A percentile compares a stretch with the other conserved stretches of the same genome.
phyloP scores from a whole-genome alignment of 92 coral and sea anemone genomes.

The Hydrozoanthus gracilis region DNA sequence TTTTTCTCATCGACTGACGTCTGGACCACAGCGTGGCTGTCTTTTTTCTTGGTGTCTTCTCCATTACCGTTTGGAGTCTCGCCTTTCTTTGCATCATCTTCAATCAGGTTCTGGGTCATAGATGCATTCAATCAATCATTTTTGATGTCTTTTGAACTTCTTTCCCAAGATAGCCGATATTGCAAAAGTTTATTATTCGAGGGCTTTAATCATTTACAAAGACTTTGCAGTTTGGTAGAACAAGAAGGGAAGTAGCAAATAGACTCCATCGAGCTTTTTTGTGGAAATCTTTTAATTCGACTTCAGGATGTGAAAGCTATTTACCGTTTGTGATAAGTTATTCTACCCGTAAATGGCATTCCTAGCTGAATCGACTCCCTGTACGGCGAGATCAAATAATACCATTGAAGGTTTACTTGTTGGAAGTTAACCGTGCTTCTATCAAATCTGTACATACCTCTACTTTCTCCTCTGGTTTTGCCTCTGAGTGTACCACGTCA shows the following conservation, averaged over 20 bases:
- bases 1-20: background rate
- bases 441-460: slow-evolving; percentile 2
- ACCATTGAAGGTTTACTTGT: background rate
- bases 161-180: background rate
- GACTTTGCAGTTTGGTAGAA: background rate
- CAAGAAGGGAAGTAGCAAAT: too few species aligned
- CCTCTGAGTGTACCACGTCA: background rate
- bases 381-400: background rate
- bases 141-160: background rate
- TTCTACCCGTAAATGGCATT: too few species aligned
- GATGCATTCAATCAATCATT: slow-evolving; percentile 3
- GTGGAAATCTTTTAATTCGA: too few species aligned
- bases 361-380: too few species aligned
- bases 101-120: slow-evolving; percentile 29
- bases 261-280: too few species aligned
- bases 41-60: background rate
- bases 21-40: background rate
- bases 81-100: background rate
- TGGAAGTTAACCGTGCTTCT: background rate
- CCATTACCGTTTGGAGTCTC: slow-evolving; percentile 13
- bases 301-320: too few species aligned
- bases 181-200: background rate
- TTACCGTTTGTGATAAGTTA: too few species aligned
- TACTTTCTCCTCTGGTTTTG: background rate
- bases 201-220: background rate